Base-by-base conservation (phyloP, 2,888 invertebrate species). In the Neuroscelio doddi region DNA sequence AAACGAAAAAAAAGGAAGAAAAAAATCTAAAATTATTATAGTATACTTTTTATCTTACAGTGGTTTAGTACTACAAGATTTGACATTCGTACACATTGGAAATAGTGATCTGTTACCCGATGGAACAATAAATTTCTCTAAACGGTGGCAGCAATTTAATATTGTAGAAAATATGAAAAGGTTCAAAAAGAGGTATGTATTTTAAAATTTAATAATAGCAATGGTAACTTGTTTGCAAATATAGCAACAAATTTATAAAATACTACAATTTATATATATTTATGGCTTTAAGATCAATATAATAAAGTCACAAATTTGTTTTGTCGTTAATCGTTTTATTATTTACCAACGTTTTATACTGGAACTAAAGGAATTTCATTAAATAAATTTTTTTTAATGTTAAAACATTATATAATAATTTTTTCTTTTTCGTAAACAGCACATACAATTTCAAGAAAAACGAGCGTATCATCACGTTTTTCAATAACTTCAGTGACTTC, bases 41-140 rank as follows among this genome's bases (percentile, higher is more conserved):
- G 30, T 30, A 9, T 15, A 45, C 27, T n/a, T 45, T 30, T 38
- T n/a, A 46, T 36, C 69, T 67, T 61, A 29, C 87, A 98, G 98
- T 80, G 98, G 98, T 64, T 89, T 99, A 71, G 97, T 99, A 69
- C 89, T 99, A 45, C 98, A 99, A 90, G 99, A 99, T 87, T 88
- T 99, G 84, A 99, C 99, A 10, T 99, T 99, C 85, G 97, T 99
- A 42, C 96, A 99, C 86, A 96, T 97, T 81, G 99, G 98, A 41
- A 99, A 98, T 86, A 94, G 91, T 62, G 96, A 98, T 84, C 88
- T 92, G 68, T 86, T 98, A 72, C 90, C 91, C 7, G 95, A 97
- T 76, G 94, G 94, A 57, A 90, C 89, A 68, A 93, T 97, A 50
- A 97, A 97, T 85, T 99, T 98, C 85, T 95, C 96, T 8, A 99